Evolutionary conservation across 92 coral and sea anemone genomes (phyloP).

Genomic region (Scolanthus callimorphus): DNA sequence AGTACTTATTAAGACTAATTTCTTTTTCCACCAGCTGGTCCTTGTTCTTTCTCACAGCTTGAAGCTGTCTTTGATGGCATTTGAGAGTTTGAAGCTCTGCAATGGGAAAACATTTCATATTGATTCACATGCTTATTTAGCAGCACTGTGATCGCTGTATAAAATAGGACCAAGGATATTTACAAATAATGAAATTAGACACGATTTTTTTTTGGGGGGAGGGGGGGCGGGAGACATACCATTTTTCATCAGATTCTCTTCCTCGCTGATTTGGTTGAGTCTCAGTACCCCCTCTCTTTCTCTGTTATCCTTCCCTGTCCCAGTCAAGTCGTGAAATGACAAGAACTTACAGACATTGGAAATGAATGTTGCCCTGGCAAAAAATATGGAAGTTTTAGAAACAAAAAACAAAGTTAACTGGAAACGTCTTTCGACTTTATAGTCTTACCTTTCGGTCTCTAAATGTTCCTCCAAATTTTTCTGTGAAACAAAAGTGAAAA

Average conservation of each 20-base stretch:
- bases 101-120: no score
- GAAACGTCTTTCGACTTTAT: not conserved
- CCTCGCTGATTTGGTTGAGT: not conserved
- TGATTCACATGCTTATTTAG: no score
- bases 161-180: no score
- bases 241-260: slow-evolving; percentile 1
- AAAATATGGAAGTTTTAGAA: not conserved
- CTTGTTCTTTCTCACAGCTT: slow-evolving; percentile 7
- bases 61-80: slow-evolving; percentile 6
- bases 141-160: no score
- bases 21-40: slow-evolving; percentile 1
- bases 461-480: not conserved
- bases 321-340: slow-evolving; percentile 53
- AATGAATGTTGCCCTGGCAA: slow-evolving; percentile 32
- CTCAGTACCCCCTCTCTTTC: slow-evolving; percentile 7
- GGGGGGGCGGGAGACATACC: not conserved
- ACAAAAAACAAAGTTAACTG: not conserved
- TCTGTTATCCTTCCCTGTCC: slow-evolving; percentile 52
- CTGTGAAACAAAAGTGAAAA: not conserved
- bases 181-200: not conserved
- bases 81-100: slow-evolving; percentile 6
- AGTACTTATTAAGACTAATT: slow-evolving; percentile 2
- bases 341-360: slow-evolving; percentile 38
- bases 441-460: slow-evolving; percentile 15
- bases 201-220: not conserved